Evolutionary conservation across 2,888 invertebrate species (phyloP).

Genomic region (Drosophila mayaguana): DNA sequence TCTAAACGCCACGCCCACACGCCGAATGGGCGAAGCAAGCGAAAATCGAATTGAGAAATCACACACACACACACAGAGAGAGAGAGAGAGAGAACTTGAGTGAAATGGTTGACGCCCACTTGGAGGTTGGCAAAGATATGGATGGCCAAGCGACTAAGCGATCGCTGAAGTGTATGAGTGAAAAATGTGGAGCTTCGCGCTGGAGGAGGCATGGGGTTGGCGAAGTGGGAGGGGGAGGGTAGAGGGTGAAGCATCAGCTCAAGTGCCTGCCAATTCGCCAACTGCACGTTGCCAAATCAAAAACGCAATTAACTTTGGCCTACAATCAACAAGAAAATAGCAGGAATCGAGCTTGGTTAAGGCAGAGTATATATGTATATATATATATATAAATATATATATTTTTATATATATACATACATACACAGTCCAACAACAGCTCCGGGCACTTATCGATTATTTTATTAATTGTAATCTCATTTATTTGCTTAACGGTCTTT

Average conservation of each 20-base stretch:
- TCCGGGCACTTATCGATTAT: slow-evolving; percentile 73
- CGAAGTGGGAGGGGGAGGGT: background rate
- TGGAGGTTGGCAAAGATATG: slow-evolving; percentile 14
- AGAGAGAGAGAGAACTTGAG: background rate
- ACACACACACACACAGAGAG: background rate
- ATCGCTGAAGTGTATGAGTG: background rate
- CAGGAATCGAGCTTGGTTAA: slow-evolving; percentile 5
- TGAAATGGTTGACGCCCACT: slow-evolving; percentile 43
- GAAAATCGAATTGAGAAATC: slow-evolving; percentile 39
- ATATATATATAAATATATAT: background rate
- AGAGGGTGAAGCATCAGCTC: slow-evolving; percentile 29
- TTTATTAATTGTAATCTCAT: slow-evolving; percentile 80
- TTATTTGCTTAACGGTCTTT: slow-evolving; percentile 63
- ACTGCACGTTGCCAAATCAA: slow-evolving; percentile 58
- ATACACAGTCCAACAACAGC: slow-evolving; percentile 20
- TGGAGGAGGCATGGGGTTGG: slow-evolving; percentile 5
- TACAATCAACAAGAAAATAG: slow-evolving; percentile 35
- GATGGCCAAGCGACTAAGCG: background rate
- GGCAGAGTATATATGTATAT: background rate
- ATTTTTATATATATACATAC: background rate
- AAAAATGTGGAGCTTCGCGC: slow-evolving; percentile 3
- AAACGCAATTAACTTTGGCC: slow-evolving; percentile 73
- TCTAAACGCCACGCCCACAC: slow-evolving; percentile 31
- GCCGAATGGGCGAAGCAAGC: slow-evolving; percentile 6
- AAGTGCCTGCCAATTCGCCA: slow-evolving; percentile 42